Base-by-base conservation (phyloP, 2,797 vertebrate genomes). In the Chelidonichthys spinosus region DNA sequence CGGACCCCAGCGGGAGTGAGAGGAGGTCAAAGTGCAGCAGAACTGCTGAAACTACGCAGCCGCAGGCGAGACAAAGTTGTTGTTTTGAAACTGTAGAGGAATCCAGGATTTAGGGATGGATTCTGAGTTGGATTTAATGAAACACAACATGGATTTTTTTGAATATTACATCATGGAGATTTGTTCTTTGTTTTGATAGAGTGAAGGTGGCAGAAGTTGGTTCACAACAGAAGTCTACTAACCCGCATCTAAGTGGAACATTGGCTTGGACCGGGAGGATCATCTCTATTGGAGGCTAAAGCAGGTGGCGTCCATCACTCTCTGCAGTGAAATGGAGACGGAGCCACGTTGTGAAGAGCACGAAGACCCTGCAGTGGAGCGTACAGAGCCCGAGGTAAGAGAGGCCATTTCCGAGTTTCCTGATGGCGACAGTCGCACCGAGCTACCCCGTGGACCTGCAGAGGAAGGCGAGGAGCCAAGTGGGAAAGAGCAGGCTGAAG, bases 281-380 rank as follows among this genome's bases (percentile, higher is more conserved):
- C 74, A 76, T 68, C 79, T 68, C 36, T 82, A 83, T 72, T 63
- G 66, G 66, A 91, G 79, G 79, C 80, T 78, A 73, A 70, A 79
- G 79, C 87, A 82, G 74, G 89, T 85, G 87, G 85, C 85, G 60
- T 88, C 90, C 47, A 39, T 87, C n/a, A 66, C 78, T 85, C 59
- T 78, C 62, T 75, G 82, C 43, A 74, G 64, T 69, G 81, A 93
- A 75, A 95, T 95, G 94, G 92, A 95, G 77, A 80, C 79, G 76
- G 83, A 90, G 64, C 43, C 71, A 37, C 64, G 64, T 79, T 63
- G 69, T 58, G 85, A 86, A 68, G 87, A 92, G 68, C 72, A 61
- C 15, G 33, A 73, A 49, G 76, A 88, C n/a, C 44, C 58, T 2
- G 56, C 59, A 11, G 76, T 36, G 60, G 71, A 86, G 49, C 54